Percentiles rank a stretch among this genome's conserved stretches.
These are phyloP conservation scores for Oncorhynchus tshawytscha DNA, from an alignment of 2,113 vertebrate genomes.

Conservation along the genomic window DNA sequence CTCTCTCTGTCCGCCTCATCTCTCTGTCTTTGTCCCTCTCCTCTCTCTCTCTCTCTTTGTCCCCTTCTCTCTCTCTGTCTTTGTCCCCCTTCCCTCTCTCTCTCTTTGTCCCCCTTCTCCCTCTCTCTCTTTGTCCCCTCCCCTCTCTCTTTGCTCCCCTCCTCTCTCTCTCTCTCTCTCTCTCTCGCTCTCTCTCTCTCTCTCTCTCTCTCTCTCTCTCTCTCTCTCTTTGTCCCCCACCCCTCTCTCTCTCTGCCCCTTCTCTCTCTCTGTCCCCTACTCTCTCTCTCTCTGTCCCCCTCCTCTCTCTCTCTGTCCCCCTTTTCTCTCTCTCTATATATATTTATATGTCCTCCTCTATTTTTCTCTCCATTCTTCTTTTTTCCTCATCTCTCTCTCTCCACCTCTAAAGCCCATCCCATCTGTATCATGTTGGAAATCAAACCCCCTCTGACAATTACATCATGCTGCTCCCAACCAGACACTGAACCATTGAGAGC, in stretches of 20 bases:
- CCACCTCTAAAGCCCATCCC: slow-evolving; percentile 42
- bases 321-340: not conserved
- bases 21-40: not conserved
- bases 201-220: not conserved
- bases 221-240: too few species aligned
- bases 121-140: too few species aligned
- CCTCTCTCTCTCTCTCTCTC: not conserved
- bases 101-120: not conserved
- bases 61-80: not conserved
- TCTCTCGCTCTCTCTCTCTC: not conserved
- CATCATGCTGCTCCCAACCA: slow-evolving; percentile 71
- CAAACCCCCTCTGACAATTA: slow-evolving; percentile 72
- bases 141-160: not conserved
- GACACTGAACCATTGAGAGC: slow-evolving; percentile 49
- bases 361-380: not conserved
- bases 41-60: too few species aligned
- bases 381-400: not conserved
- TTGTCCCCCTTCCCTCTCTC: not conserved
- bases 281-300: not conserved
- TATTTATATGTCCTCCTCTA: not conserved
- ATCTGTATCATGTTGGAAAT: slow-evolving; percentile 59
- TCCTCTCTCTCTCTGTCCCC: not conserved
- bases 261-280: too few species aligned
- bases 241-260: too few species aligned
- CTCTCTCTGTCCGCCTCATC: not conserved